Base-by-base conservation (phyloP, 2,113 vertebrate genomes). In the Channa maculata region DNA sequence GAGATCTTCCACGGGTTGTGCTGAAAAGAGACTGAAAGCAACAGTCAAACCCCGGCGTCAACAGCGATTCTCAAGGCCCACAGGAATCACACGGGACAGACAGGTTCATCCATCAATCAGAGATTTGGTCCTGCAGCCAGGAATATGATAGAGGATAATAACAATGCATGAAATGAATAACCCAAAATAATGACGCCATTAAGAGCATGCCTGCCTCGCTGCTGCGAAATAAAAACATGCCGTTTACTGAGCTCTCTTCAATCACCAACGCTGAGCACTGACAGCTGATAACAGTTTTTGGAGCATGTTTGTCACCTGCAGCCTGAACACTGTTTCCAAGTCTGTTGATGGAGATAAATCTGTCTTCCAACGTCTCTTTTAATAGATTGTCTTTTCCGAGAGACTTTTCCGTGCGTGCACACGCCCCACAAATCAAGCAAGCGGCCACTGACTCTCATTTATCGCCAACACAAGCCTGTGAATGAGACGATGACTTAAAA, bases 401-500 rank as follows among this genome's bases (percentile, higher is more conserved):
- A 24, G 8, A 50, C 36, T 55, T 65, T 14, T 46, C 34, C 24
- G 24, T 24, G 24, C 24, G 24, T 24, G 24, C 24, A 24, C 24
- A 24, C 24, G 24, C 24, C 24, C 24, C 24, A 24, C 1, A 24
- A 24, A 24, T 24, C 24, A 24, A 24, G 24, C 24, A 24, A 37
- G 44, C 41, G 8, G 24, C 24, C 24, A 1, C 24, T 45, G 24
- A 24, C 33, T 41, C 49, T 72, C 5, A 1, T 77, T 78, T 68
- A 62, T 61, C 72, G 2, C 6, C 0, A 1, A 43, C 45, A 51
- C 53, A 62, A 65, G 87, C 63, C 70, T 62, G 43, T 90, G 76
- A 82, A 74, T 73, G 78, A 88, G 37, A 72, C 55, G 70, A 77
- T 7, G 64, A 69, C 54, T 79, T 85, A 71, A 65, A 85, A 86